Conservation (phyloP, 2,113 vertebrate species). For the Thymallus thymallus region DNA sequence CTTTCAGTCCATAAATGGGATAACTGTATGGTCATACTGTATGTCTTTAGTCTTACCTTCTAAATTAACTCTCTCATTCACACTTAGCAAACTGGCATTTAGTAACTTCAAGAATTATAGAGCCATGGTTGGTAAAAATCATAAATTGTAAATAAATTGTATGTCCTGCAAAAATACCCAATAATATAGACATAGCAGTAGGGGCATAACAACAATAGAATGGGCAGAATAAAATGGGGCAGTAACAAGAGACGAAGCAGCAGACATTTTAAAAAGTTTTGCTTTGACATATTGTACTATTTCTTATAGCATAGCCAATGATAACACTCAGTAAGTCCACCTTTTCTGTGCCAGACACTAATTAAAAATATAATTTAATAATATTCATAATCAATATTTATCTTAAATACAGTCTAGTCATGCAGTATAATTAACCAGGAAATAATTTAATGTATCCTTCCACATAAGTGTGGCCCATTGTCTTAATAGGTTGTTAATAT, state of each 20-base stretch:
- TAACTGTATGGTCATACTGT: background rate
- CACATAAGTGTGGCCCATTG: slow-evolving; percentile 31
- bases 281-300: background rate
- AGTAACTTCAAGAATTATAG: slow-evolving; percentile 26
- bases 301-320: background rate
- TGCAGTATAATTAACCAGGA: slow-evolving; percentile 68
- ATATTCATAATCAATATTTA: slow-evolving; percentile 52
- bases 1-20: slow-evolving; percentile 34
- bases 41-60: background rate
- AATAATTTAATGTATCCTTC: slow-evolving; percentile 71
- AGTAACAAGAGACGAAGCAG: no score
- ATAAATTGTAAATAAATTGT: slow-evolving; percentile 64
- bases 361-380: slow-evolving; percentile 51
- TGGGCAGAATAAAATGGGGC: no score
- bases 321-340: slow-evolving; percentile 28
- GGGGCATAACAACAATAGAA: slow-evolving; percentile 8
- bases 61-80: slow-evolving; percentile 22
- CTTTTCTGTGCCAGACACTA: slow-evolving; percentile 23
- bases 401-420: slow-evolving; percentile 63
- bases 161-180: slow-evolving; percentile 16
- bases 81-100: slow-evolving; percentile 39
- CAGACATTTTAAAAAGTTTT: no score
- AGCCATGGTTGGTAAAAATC: slow-evolving; percentile 48
- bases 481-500: slow-evolving; percentile 14
- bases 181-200: slow-evolving; percentile 7